phyloP scores from a whole-genome alignment of 2,797 vertebrate species.

The Loriculus beryllinus region DNA sequence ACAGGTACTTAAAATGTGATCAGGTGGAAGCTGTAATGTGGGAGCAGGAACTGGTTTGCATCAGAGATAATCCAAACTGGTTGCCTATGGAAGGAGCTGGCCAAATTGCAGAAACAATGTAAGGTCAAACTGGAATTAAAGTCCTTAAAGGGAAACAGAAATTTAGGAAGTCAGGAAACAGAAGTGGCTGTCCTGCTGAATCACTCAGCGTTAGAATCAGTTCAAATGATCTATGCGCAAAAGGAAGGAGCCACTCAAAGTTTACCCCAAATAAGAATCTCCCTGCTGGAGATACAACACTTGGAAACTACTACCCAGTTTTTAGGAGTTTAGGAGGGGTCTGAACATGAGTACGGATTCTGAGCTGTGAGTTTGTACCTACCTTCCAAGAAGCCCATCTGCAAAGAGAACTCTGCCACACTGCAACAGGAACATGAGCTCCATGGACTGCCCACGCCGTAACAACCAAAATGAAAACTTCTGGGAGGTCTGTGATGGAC shows the following conservation, averaged over 20 bases:
- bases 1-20: background rate
- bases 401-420: background rate
- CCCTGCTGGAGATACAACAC: background rate
- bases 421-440: background rate
- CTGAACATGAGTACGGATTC: background rate
- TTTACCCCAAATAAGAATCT: background rate
- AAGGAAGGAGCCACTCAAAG: background rate
- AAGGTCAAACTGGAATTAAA: background rate
- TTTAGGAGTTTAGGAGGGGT: background rate
- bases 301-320: background rate
- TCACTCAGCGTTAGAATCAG: background rate
- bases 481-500: background rate
- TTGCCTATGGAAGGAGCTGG: background rate
- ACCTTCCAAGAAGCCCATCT: background rate
- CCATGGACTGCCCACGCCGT: fast-evolving
- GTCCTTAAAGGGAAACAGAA: background rate
- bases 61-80: background rate
- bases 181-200: background rate
- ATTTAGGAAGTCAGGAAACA: background rate
- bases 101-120: background rate
- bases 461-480: background rate
- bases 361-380: background rate
- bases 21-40: background rate
- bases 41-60: background rate
- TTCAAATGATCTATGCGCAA: background rate